Percentiles rank a stretch among this genome's conserved stretches.
These are phyloP conservation scores for Pseudorasbora parva DNA, from an alignment of 2,113 vertebrate species.

Conservation along the genomic window DNA sequence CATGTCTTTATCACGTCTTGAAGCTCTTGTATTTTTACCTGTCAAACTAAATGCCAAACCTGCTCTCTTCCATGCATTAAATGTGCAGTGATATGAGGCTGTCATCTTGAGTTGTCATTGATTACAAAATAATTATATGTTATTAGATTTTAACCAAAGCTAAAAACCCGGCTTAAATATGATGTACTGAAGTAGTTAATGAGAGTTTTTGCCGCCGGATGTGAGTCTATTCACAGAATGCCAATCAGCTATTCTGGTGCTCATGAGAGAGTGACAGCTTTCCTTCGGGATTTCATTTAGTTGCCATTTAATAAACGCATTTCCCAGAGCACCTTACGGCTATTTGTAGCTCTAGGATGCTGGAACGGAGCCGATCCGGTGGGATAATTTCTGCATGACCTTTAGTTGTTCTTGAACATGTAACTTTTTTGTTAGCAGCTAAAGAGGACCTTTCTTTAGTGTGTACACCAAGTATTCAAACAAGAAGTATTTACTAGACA, in stretches of 20 bases:
- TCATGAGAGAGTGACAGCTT: neutral
- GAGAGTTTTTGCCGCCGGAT: neutral
- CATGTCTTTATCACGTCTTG: too few species aligned
- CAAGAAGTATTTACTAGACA: too few species aligned
- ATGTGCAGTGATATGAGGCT: neutral
- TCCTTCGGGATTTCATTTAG: neutral
- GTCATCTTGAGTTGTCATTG: neutral
- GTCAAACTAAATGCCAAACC: too few species aligned
- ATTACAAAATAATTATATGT: neutral
- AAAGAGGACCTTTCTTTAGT: too few species aligned
- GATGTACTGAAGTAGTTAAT: neutral
- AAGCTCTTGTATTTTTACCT: too few species aligned
- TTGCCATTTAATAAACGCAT: neutral
- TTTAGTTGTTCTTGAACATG: neutral
- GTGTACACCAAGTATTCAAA: too few species aligned
- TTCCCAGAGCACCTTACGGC: neutral
- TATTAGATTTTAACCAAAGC: neutral
- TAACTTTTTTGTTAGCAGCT: neutral
- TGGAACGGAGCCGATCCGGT: neutral
- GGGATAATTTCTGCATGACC: neutral
- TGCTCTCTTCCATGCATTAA: too few species aligned
- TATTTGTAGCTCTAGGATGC: neutral
- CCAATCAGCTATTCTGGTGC: neutral
- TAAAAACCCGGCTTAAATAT: neutral
- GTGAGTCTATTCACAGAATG: too few species aligned